These are phyloP conservation scores for Herminia tarsipennalis DNA, from an alignment of 2,888 invertebrate genomes.

Conservation along the genomic window DNA sequence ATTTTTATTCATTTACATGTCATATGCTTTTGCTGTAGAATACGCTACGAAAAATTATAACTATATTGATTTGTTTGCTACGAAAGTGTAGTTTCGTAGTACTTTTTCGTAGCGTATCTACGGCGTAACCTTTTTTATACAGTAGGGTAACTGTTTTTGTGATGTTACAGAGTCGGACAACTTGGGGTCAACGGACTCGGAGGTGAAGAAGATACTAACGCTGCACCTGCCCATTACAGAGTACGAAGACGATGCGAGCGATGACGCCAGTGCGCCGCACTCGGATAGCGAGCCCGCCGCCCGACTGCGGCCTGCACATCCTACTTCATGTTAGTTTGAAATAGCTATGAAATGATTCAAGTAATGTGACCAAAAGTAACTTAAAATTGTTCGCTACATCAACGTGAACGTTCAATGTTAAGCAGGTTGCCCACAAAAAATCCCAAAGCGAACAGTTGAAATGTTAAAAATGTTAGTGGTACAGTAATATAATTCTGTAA, in stretches of 20 bases:
- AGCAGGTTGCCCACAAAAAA: too few relatives aligned
- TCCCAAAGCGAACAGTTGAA: too few relatives aligned
- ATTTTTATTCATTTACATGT: constrained; percentile 33
- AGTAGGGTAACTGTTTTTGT: constrained; percentile 12
- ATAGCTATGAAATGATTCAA: too few relatives aligned
- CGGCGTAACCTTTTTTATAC: constrained; percentile 15
- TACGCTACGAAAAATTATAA: constrained; percentile 19
- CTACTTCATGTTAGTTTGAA: constrained; percentile 71
- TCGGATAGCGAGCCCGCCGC: constrained; percentile 80
- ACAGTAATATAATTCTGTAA: too few relatives aligned
- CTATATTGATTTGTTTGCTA: not conserved
- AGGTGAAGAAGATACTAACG: constrained; percentile 96
- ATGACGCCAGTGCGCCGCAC: constrained; percentile 86
- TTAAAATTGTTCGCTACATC: too few relatives aligned
- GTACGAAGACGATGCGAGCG: constrained; percentile 94
- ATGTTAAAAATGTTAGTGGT: too few relatives aligned
- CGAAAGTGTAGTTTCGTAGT: constrained; percentile 29
- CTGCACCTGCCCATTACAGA: constrained; percentile 97
- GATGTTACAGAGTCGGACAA: constrained; percentile 93
- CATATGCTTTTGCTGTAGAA: constrained; percentile 33
- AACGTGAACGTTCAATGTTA: too few relatives aligned
- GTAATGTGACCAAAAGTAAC: too few relatives aligned
- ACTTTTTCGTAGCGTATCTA: constrained; percentile 26
- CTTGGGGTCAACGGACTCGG: constrained; percentile 97
- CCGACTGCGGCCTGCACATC: constrained; percentile 70